Base-by-base conservation (phyloP, 1,140 invertebrate species). In the Drosophila rhopaloa region DNA sequence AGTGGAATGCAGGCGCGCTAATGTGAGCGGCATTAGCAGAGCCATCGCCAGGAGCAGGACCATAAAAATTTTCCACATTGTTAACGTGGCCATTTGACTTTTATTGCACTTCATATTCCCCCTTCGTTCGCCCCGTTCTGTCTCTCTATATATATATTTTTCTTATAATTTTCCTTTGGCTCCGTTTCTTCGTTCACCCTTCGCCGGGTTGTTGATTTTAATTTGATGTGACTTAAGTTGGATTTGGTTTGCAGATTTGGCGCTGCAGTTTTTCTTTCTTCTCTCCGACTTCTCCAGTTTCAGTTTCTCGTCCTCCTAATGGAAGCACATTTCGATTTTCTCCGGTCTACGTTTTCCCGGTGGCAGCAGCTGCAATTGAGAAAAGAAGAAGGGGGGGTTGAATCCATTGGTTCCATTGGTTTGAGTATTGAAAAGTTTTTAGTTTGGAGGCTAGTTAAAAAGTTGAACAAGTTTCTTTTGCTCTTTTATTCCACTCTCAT, bases 21-120 rank as follows among this genome's bases (percentile, higher is more conserved):
- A 83, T 91, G 85, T 85, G 84, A 79, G 62, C 76, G 90, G 85
- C 73, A 89, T 89, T 80, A 89, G 66, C 80, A 79, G 67, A 56
- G 72, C 76, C 79, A 76, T 79, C 47, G 73, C 66, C 41, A 89
- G 67, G 43, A 83, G 79, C 74, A 79, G 76, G 53, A 75, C 75
- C 76, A 91, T 91, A 90, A 90, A 91, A 91, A 91, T 91, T 83
- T 86, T 90, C 82, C 85, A 86, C 85, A 91, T 91, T 86, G 82
- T 91, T 91, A 91, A 82, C 89, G 84, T 91, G 85, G 79, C 83
- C 84, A 91, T 91, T 91, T 89, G 84, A 91, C 85, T 90, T 90
- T 90, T 90, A 90, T 90, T 90, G 81, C 86, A 90, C 85, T 90
- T 90, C 74, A 81, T 90, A 83, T 83, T 89, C 75, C 58, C 50